Evolutionary conservation across 2,888 invertebrate species (phyloP).

Genomic region (Acanthosepion esculentum): DNA sequence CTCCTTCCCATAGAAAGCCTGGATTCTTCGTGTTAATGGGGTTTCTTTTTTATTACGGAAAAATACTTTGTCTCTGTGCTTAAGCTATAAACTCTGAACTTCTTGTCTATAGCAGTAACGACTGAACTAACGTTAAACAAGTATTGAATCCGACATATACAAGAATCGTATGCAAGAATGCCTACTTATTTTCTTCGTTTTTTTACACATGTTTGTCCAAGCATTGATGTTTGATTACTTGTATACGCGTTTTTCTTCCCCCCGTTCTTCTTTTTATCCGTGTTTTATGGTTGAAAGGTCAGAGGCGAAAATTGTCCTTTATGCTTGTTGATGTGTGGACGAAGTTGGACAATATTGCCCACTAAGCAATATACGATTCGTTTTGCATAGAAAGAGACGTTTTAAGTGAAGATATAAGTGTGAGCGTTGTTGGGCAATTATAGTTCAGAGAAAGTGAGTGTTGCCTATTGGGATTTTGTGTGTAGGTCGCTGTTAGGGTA

Average conservation of each 20-base stretch:
- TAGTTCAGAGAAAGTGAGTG: background rate
- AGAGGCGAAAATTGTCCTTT: background rate
- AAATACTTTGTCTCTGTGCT: no score
- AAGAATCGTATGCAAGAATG: no score
- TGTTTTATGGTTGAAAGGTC: slow-evolving; percentile 14
- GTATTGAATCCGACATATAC: no score
- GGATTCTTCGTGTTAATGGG: no score
- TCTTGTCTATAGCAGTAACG: no score
- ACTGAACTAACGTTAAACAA: no score
- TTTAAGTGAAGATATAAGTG: background rate
- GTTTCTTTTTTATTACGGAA: no score
- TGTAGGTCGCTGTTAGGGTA: background rate
- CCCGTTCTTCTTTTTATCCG: background rate
- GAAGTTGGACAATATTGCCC: background rate
- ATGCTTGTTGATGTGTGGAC: background rate
- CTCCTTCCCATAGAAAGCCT: no score
- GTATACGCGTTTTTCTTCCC: background rate
- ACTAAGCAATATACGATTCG: background rate
- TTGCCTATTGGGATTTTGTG: background rate
- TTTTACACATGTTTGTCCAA: no score
- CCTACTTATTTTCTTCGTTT: no score
- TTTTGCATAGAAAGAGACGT: background rate
- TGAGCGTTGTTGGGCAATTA: background rate
- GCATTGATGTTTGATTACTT: background rate
- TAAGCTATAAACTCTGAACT: no score